Base-by-base conservation (phyloP, 2,113 vertebrate genomes). In the Eupsittula cactorum region DNA sequence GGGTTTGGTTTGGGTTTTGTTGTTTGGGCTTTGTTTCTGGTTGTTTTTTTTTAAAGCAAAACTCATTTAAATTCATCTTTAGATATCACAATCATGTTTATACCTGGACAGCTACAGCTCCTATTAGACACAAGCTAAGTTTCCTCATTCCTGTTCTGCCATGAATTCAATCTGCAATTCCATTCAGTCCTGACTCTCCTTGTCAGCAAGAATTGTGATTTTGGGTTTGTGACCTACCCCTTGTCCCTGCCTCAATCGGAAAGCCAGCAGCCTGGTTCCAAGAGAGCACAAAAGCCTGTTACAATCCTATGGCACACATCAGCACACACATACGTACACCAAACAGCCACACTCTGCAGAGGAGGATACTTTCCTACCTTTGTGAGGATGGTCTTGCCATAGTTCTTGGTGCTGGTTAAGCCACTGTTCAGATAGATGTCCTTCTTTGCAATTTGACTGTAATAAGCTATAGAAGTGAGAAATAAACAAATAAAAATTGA, bases 381-480 rank as follows among this genome's bases (percentile, higher is more conserved):
- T 62, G 99, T 99, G 50, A 99, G 98, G 93, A 99, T 99, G 80
- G 99, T 99, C 98, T 99, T 99, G 69, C 99, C 99, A 12, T 99
- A 99, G 97, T 99, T 99, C 97, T 99, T 99, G 88, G 99, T 99
- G 98, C 99, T 99, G 91, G 99, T 99, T 97, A 99, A 97, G 73
- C 99, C 99, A 67, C 99, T 99, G 97, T 99, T 99, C 87, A 99
- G 97, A 95, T 98, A 99, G 96, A 99, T 99, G 64, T 98, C 97
- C 68, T 99, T 99, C 90, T 90, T 97, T 39, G 95, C 97, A 47
- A 33, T 74, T 49, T 98, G 98, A 92, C 98, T 99, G 71, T 97
- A 98, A 92, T 99, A 99, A 55, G 99, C 99, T 99, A 93, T 1
- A 98, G 91, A 81, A 80, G 69, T 5, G 21, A 88, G 55, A 52